Conservation (phyloP, 1,140 invertebrate species). For the Apocrypta bakeri region DNA sequence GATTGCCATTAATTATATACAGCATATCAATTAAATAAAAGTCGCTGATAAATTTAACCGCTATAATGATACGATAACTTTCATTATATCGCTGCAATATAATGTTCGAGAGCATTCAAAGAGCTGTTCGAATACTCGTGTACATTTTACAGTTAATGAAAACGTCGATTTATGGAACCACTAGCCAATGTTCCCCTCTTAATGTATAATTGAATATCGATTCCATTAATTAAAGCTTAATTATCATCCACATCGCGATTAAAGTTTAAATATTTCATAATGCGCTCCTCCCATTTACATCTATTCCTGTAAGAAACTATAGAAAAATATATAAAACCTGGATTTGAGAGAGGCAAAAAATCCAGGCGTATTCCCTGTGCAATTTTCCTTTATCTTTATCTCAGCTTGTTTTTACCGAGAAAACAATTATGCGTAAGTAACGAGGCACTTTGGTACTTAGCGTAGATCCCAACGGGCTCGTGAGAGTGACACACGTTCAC, state of each 20-base stretch:
- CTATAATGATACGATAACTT: constrained; percentile 18
- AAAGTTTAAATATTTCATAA: no score
- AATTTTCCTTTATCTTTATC: not conserved
- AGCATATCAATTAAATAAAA: not conserved
- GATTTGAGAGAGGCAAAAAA: not conserved
- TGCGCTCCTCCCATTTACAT: no score
- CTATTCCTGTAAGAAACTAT: no score
- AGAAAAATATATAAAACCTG: no score
- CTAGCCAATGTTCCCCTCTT: not conserved
- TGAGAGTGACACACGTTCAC: constrained; percentile 26
- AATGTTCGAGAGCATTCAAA: not conserved
- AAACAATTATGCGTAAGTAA: constrained; percentile 61
- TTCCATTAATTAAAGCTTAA: not conserved
- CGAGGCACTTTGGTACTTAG: constrained; percentile 57
- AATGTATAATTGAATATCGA: constrained; percentile 22
- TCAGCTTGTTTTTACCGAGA: constrained; percentile 55
- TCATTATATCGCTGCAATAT: not conserved
- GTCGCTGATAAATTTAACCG: not conserved
- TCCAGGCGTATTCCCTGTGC: not conserved
- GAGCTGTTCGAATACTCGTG: not conserved
- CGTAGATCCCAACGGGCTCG: not conserved
- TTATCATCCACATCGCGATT: no score
- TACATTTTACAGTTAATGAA: constrained; percentile 9
- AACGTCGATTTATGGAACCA: constrained; percentile 17
- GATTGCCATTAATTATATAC: not conserved